These are phyloP conservation scores for Capitulum mitella DNA, from an alignment of 2,888 invertebrate species.

Conservation along the genomic window DNA sequence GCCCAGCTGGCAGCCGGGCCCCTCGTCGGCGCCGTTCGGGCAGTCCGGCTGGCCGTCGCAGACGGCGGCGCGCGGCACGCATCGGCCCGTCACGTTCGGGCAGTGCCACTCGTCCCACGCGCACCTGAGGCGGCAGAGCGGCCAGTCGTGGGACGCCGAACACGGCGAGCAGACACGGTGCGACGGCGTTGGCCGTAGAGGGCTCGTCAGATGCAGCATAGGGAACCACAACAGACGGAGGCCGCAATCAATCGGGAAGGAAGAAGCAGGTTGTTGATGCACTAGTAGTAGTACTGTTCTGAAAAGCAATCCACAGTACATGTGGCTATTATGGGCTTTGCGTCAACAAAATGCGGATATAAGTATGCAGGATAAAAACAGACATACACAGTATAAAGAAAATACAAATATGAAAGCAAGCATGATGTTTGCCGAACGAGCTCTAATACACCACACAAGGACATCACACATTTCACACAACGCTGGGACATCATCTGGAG, in stretches of 20 bases:
- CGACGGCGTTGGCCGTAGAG: neutral
- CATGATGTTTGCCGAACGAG: too few relatives aligned
- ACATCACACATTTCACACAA: too few relatives aligned
- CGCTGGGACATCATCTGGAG: too few relatives aligned
- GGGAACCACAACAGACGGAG: neutral
- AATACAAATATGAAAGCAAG: too few relatives aligned
- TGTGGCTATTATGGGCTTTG: too few relatives aligned
- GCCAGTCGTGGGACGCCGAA: neutral
- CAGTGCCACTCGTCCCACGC: constrained; percentile 76
- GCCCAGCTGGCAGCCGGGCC: constrained; percentile 74
- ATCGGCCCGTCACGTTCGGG: constrained; percentile 58
- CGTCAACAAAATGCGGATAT: too few relatives aligned
- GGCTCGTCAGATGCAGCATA: neutral
- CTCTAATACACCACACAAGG: too few relatives aligned
- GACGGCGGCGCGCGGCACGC: constrained; percentile 77
- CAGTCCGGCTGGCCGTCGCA: constrained; percentile 76
- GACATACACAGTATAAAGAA: too few relatives aligned
- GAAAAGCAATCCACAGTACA: too few relatives aligned
- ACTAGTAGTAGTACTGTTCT: too few relatives aligned
- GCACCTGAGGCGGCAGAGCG: constrained; percentile 49
- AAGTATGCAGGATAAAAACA: too few relatives aligned
- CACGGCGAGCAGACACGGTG: neutral
- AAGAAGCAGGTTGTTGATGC: too few relatives aligned
- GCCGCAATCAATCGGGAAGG: neutral
- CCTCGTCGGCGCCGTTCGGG: constrained; percentile 90